Percentiles rank a stretch among this genome's conserved stretches.
These are phyloP conservation scores for Lissonota sp. DNA, from an alignment of 2,888 invertebrate species.

Conservation along the genomic window DNA sequence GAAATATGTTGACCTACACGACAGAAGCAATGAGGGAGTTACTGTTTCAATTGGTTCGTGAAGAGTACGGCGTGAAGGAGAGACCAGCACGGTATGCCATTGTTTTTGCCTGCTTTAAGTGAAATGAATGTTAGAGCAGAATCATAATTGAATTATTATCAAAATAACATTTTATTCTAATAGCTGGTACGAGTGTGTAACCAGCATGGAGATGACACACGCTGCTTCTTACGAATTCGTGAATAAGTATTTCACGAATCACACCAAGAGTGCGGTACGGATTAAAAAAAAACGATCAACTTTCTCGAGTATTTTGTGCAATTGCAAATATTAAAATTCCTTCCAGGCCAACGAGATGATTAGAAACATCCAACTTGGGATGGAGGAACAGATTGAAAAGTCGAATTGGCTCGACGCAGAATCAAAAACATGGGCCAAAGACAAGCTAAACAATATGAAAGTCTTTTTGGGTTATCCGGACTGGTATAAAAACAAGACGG, in stretches of 20 bases:
- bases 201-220: constrained; percentile 55
- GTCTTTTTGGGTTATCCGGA: constrained; percentile 86
- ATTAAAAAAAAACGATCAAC: neutral
- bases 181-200: constrained; percentile 60
- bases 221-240: constrained; percentile 58
- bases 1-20: constrained; percentile 57
- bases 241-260: constrained; percentile 55
- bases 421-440: constrained; percentile 84
- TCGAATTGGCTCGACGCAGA: constrained; percentile 86
- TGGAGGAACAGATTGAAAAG: constrained; percentile 84
- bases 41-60: constrained; percentile 29
- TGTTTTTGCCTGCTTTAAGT: neutral
- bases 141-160: neutral
- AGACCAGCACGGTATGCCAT: constrained; percentile 51
- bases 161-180: constrained; percentile 2
- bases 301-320: neutral
- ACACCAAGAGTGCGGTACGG: constrained; percentile 52
- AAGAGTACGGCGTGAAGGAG: constrained; percentile 52
- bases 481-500: constrained; percentile 84
- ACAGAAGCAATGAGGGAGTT: constrained; percentile 51
- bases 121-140: neutral
- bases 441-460: constrained; percentile 84
- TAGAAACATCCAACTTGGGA: constrained; percentile 84
- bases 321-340: neutral
- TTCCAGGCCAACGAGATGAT: constrained; percentile 76